phyloP scores from a whole-genome alignment of 2,113 vertebrate genomes.

The Lagenorhynchus albirostris region DNA sequence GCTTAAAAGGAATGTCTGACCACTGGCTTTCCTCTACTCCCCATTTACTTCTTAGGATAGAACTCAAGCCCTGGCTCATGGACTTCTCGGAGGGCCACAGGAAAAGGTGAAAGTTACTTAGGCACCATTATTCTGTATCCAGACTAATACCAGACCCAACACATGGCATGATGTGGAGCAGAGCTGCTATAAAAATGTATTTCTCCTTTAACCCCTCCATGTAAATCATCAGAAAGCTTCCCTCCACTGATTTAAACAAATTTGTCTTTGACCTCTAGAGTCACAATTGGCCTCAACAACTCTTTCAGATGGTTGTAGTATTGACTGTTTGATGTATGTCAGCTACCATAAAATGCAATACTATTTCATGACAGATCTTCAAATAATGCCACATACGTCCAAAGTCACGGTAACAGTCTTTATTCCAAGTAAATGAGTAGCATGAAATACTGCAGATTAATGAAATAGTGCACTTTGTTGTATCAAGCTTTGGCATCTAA shows the following conservation, averaged over 20 bases:
- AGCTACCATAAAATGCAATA: slow-evolving; percentile 57
- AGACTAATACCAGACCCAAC: slow-evolving; percentile 28
- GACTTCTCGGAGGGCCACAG: background rate
- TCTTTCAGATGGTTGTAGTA: slow-evolving; percentile 49
- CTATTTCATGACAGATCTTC: slow-evolving; percentile 41
- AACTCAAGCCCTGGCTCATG: background rate
- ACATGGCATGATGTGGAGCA: background rate
- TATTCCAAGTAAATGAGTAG: background rate
- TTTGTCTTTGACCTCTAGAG: slow-evolving; percentile 66
- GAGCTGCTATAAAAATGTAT: slow-evolving; percentile 59
- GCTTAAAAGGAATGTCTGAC: background rate
- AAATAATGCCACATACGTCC: slow-evolving; percentile 20
- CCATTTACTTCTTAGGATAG: background rate
- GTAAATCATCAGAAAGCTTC: slow-evolving; percentile 67
- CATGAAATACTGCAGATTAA: slow-evolving; percentile 47
- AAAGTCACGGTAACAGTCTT: background rate
- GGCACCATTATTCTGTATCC: background rate
- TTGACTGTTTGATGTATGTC: slow-evolving; percentile 45
- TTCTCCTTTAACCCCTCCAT: slow-evolving; percentile 59
- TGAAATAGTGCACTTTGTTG: slow-evolving; percentile 1
- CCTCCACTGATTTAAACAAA: slow-evolving; percentile 67
- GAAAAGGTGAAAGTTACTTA: background rate
- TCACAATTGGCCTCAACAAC: slow-evolving; percentile 49
- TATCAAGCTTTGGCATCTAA: background rate
- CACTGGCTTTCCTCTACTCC: background rate